Evolutionary conservation across 2,797 vertebrate genomes (phyloP).

Genomic region (Falco columbarius): DNA sequence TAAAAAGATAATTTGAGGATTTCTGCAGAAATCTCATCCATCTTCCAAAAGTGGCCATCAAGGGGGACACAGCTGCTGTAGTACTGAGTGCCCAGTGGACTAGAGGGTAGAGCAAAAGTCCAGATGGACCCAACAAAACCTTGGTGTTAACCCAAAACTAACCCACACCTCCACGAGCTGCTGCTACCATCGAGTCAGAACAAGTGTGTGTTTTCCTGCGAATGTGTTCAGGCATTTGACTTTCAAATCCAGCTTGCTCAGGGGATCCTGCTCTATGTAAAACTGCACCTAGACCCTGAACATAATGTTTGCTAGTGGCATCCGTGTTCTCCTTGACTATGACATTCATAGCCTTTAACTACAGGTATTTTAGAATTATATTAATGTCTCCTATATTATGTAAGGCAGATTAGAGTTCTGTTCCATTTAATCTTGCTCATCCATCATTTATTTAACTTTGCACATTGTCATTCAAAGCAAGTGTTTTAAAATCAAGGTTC

Average conservation of each 20-base stretch:
- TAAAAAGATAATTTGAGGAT: background rate
- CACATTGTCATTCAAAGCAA: slow-evolving; percentile 44
- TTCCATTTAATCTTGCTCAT: slow-evolving; percentile 52
- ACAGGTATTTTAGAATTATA: slow-evolving; percentile 28
- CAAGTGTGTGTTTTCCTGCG: fast-evolving
- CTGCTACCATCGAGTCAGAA: fast-evolving
- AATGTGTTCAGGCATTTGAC: fast-evolving
- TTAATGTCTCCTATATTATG: slow-evolving; percentile 14
- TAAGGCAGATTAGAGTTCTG: slow-evolving; percentile 38
- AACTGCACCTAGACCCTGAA: background rate
- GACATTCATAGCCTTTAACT: slow-evolving; percentile 34
- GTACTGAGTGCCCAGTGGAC: no score
- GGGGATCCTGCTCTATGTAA: background rate
- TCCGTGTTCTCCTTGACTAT: background rate
- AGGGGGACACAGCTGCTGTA: background rate
- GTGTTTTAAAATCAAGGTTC: slow-evolving; percentile 47
- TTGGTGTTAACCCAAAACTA: background rate
- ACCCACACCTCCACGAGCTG: background rate
- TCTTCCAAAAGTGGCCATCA: background rate
- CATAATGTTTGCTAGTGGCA: background rate
- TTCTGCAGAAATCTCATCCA: background rate
- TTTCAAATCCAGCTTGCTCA: background rate
- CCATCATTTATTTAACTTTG: slow-evolving; percentile 55
- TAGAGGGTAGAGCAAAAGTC: background rate
- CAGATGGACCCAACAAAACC: background rate